Conservation (phyloP, 2,888 invertebrate species). For the Oxycera nigricornis region DNA sequence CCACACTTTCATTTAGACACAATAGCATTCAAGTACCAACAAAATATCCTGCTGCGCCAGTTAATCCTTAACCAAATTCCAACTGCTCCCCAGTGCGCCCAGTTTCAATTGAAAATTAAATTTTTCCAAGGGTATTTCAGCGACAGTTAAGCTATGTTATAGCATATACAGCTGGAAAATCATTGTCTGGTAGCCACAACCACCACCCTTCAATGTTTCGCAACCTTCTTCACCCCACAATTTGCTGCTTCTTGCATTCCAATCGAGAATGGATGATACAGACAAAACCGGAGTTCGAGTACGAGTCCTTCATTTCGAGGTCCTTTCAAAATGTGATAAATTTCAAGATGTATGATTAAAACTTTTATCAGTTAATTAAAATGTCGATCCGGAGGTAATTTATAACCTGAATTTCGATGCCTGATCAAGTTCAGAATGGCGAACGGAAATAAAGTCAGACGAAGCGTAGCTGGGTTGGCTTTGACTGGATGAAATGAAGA, state of each 20-base stretch:
- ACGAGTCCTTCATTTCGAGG: conserved; percentile 29
- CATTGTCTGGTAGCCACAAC: not conserved
- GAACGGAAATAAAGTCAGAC: conserved; percentile 19
- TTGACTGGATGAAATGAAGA: not conserved
- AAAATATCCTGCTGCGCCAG: conserved; percentile 37
- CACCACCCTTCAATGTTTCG: not conserved
- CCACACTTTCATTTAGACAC: not conserved
- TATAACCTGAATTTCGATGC: conserved; percentile 41
- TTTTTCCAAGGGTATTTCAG: conserved; percentile 16
- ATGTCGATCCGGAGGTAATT: conserved; percentile 46
- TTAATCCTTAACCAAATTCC: conserved; percentile 27
- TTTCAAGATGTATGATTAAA: conserved; percentile 47
- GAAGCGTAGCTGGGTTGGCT: not conserved
- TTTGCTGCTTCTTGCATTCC: not conserved
- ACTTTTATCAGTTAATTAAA: conserved; percentile 48
- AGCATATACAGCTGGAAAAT: not conserved
- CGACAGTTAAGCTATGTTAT: not conserved
- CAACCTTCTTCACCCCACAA: not conserved
- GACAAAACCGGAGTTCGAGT: not conserved
- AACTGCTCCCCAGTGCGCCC: conserved; percentile 26
- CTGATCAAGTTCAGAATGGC: conserved; percentile 12
- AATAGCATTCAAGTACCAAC: conserved; percentile 15
- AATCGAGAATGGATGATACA: not conserved
- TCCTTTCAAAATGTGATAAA: conserved; percentile 45
- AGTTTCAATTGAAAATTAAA: conserved; percentile 43